Base-by-base conservation (phyloP, 2,888 invertebrate genomes). In the Ormia ochracea region DNA sequence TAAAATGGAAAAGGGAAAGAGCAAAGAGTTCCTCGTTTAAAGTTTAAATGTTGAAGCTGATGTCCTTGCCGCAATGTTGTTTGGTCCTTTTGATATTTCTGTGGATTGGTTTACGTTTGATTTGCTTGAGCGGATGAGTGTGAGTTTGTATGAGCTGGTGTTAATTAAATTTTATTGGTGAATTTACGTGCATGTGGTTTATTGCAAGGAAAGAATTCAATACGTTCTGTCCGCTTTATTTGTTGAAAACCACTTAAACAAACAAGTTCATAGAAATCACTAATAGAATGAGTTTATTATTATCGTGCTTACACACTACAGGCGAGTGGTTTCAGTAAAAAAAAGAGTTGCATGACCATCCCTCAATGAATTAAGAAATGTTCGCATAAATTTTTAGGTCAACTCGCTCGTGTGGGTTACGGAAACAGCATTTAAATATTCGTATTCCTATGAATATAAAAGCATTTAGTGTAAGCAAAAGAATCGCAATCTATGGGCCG, bases 91-190 rank as follows among this genome's bases (percentile, higher is more conserved):
- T 52, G 66, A 52, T 52, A 36, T 41, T 52, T 52, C 3, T 52
- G 52, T 10, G 28, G 38, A n/a, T 28, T 50, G 14, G 12, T 4
- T 43, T 23, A 17, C n/a, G n/a, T n/a, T 9, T 43, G 21, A 19
- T 54, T 14, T n/a, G 21, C 54, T 33, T 17, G 9, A 33, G n/a
- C 21, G 33, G 48, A 14, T 1, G 31, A 14, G 21, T n/a, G n/a
- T 68, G 52, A 1, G 26, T 56, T 2, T 45, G 14, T 36, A 26
- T 70, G 50, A 2, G 36, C 12, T 48, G 69, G 73, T 63, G 58
- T 74, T 81, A 81, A 81, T 83, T 81, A 73, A 82, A 78, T 79
- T 78, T 82, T 65, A 81, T 79, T 74, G 56, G 36, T 28, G 14
- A 63, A 56, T 21, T 36, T 58, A 65, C 28, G 33, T 56, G 1